A percentile compares a stretch with the other conserved stretches of the same genome.
Conservation (phyloP, 2,888 invertebrate genomes). For the Meiosimyza platycephala region DNA sequence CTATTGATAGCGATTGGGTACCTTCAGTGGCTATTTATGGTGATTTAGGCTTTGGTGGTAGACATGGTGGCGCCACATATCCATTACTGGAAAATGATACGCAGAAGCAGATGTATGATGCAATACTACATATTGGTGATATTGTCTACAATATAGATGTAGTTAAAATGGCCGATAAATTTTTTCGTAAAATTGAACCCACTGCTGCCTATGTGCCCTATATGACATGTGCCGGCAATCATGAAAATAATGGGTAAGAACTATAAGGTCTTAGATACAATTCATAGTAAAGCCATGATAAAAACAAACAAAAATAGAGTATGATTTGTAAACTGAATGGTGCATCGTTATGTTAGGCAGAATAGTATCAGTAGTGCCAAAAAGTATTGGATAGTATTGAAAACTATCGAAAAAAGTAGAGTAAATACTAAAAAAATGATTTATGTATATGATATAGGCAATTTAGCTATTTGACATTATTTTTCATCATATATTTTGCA, state of each 20-base stretch:
- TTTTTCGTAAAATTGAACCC: conserved; percentile 92
- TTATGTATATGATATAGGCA: too few species aligned
- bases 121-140: conserved; percentile 92
- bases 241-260: conserved; percentile 70
- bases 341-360: too few species aligned
- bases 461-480: too few species aligned
- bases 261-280: too few species aligned
- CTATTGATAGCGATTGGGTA: conserved; percentile 75
- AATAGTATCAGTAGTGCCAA: too few species aligned
- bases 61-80: conserved; percentile 85
- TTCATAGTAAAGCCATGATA: too few species aligned
- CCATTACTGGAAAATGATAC: conserved; percentile 86
- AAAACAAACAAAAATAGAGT: too few species aligned
- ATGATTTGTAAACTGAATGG: too few species aligned
- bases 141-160: conserved; percentile 95
- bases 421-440: too few species aligned
- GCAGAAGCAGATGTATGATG: conserved; percentile 83
- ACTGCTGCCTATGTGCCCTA: conserved; percentile 92
- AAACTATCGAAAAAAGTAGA: too few species aligned
- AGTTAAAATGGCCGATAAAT: conserved; percentile 87
- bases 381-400: too few species aligned
- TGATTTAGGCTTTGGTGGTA: conserved; percentile 82
- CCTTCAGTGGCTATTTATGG: conserved; percentile 89
- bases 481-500: too few species aligned
- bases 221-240: conserved; percentile 92